Evolutionary conservation across 2,113 vertebrate species (phyloP).

Genomic region (Lucifuga dentata): DNA sequence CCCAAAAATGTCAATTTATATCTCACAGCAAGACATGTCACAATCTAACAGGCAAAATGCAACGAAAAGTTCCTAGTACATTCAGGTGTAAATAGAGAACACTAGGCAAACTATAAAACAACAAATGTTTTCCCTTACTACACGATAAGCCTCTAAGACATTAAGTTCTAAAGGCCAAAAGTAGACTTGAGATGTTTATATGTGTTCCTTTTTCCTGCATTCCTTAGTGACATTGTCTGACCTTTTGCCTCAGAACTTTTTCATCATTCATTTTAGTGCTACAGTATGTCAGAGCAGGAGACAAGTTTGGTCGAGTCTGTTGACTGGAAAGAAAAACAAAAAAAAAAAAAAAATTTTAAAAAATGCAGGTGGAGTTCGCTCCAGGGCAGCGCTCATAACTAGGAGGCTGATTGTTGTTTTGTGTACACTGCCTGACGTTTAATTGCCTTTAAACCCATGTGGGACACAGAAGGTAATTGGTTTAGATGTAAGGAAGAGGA

Average conservation of each 20-base stretch:
- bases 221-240: constrained; percentile 3
- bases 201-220: too few species aligned
- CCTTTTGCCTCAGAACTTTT: constrained; percentile 44
- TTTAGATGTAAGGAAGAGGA: constrained; percentile 45
- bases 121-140: too few species aligned
- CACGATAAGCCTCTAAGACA: too few species aligned
- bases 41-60: too few species aligned
- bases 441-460: constrained; percentile 63
- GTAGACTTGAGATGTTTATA: too few species aligned
- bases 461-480: constrained; percentile 59
- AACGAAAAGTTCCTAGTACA: too few species aligned
- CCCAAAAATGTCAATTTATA: too few species aligned
- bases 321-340: constrained; percentile 40
- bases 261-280: constrained; percentile 18
- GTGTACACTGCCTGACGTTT: constrained; percentile 60
- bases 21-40: too few species aligned
- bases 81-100: too few species aligned
- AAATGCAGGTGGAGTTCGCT: constrained; percentile 29
- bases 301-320: constrained; percentile 38
- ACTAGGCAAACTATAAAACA: too few species aligned
- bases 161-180: too few species aligned
- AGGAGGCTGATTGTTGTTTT: constrained; percentile 60
- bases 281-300: constrained; percentile 27
- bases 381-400: constrained; percentile 50
- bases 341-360: neutral